Evolutionary conservation across 2,888 invertebrate species (phyloP).

Genomic region (Clitarchus hookeri): DNA sequence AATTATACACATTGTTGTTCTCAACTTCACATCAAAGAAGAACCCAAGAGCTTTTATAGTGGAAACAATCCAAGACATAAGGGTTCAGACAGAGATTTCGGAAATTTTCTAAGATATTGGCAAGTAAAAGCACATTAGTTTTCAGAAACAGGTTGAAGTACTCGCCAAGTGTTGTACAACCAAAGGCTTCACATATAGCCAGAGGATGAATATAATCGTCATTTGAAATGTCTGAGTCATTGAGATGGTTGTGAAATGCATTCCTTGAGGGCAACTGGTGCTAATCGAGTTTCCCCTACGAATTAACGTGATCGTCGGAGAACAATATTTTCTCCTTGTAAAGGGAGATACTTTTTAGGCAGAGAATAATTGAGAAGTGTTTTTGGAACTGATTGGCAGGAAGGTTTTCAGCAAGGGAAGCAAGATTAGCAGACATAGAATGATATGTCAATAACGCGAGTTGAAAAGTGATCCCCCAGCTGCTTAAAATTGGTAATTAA

Average conservation of each 20-base stretch:
- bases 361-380: background rate
- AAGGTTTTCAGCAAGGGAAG: background rate
- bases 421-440: background rate
- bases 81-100: background rate
- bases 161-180: background rate
- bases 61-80: constrained; percentile 17
- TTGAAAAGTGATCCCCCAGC: background rate
- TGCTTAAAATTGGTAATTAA: background rate
- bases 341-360: background rate
- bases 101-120: background rate
- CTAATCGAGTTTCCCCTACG: background rate
- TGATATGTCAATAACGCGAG: background rate
- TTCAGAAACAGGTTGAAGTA: background rate
- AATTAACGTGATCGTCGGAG: constrained; percentile 7
- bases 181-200: constrained; percentile 20
- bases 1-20: constrained; percentile 22
- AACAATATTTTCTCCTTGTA: background rate
- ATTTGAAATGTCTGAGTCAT: background rate
- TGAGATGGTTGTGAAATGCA: constrained; percentile 16
- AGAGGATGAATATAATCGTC: constrained; percentile 27
- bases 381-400: background rate
- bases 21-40: background rate
- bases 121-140: background rate
- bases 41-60: background rate
- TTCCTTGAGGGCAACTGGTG: background rate